phyloP scores from a whole-genome alignment of 1,140 invertebrate genomes.

The Sminthurinus signatus region DNA sequence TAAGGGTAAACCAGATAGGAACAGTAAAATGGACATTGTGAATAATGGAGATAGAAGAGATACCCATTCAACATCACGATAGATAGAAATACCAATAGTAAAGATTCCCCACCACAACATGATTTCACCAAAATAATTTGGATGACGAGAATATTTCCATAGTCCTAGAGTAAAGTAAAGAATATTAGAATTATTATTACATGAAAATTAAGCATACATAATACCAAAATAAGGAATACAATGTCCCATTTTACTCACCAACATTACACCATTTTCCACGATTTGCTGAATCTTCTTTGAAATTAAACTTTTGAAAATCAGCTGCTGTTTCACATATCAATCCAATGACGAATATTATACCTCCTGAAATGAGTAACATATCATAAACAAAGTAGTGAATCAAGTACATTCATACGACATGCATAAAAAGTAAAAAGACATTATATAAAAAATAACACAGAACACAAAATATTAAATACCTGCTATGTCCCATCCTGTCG shows the following conservation, averaged over 20 bases:
- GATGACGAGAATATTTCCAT: constrained; percentile 84
- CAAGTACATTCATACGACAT: too few species aligned
- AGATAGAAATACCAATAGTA: constrained; percentile 76
- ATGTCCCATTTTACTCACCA: constrained; percentile 55
- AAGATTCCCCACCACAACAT: constrained; percentile 91
- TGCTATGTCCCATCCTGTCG: constrained; percentile 63
- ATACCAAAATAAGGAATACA: too few species aligned
- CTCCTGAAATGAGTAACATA: too few species aligned
- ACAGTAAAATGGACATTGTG: constrained; percentile 78
- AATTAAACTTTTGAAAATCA: constrained; percentile 84
- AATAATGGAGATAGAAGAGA: constrained; percentile 82
- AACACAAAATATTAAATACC: constrained; percentile 54
- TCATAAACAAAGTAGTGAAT: too few species aligned
- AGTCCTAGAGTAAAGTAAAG: constrained; percentile 66
- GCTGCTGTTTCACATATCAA: constrained; percentile 80
- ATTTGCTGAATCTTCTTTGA: constrained; percentile 75
- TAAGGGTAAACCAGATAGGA: constrained; percentile 77
- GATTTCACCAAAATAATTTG: constrained; percentile 94
- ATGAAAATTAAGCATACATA: too few species aligned
- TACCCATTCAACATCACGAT: constrained; percentile 71
- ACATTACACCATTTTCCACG: constrained; percentile 84
- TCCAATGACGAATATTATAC: constrained; percentile 70
- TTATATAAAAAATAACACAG: too few species aligned
- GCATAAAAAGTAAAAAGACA: too few species aligned
- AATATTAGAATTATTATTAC: too few species aligned